Conservation (phyloP, 2,113 vertebrate genomes). For the Porphyrio hochstetteri region DNA sequence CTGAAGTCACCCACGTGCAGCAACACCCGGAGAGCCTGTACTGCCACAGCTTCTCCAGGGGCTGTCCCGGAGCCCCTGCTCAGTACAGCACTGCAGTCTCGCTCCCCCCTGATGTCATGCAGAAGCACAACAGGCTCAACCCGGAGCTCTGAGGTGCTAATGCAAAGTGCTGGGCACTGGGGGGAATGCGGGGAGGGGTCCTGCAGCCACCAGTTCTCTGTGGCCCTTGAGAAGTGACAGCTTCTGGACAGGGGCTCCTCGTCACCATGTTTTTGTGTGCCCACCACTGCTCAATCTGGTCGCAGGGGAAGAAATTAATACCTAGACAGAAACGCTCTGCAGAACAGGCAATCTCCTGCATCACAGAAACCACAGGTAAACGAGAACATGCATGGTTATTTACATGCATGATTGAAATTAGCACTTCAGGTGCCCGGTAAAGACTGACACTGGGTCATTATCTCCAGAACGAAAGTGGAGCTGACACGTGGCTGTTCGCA, state of each 20-base stretch:
- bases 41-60: accelerated
- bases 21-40: accelerated
- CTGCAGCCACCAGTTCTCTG: accelerated
- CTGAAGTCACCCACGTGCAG: neutral
- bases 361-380: neutral
- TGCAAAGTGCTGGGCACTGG: accelerated
- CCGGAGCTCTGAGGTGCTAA: accelerated
- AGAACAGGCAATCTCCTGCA: neutral
- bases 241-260: neutral
- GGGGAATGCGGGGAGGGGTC: accelerated
- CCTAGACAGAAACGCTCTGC: neutral
- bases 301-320: neutral
- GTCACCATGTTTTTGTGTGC: accelerated
- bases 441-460: neutral
- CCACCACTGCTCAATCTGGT: neutral
- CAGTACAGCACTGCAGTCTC: accelerated
- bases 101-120: accelerated
- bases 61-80: neutral
- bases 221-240: accelerated
- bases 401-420: neutral
- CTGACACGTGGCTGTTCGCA: neutral
- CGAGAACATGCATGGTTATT: neutral
- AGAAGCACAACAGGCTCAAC: accelerated
- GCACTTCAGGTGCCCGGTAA: neutral
- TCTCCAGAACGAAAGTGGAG: neutral